phyloP scores from a whole-genome alignment of 2,113 vertebrate species.

The Prolemur simus region DNA sequence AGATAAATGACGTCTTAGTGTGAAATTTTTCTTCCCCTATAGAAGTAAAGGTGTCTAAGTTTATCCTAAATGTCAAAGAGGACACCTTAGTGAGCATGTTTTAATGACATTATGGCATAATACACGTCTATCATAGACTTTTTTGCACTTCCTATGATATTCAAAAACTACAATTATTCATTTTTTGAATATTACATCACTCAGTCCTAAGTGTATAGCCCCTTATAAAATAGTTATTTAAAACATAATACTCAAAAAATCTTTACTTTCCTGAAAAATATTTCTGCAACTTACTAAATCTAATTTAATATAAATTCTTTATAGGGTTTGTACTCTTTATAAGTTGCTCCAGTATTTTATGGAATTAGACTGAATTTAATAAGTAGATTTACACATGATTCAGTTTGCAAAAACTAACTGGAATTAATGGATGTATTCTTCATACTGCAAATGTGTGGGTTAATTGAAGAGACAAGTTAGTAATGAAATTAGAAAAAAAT shows the following conservation, averaged over 20 bases:
- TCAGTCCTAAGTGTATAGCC: neutral
- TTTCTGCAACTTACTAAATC: neutral
- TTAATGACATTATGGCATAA: neutral
- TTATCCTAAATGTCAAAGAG: neutral
- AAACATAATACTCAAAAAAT: neutral
- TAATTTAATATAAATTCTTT: neutral
- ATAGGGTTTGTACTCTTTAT: neutral
- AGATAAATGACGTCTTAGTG: neutral
- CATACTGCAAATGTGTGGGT: neutral
- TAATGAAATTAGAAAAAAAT: constrained; percentile 17
- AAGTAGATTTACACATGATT: neutral
- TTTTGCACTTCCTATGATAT: neutral
- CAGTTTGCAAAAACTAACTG: neutral
- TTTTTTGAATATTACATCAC: neutral
- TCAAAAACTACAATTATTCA: neutral
- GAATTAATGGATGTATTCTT: constrained; percentile 2
- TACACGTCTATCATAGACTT: neutral
- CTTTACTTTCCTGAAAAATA: neutral
- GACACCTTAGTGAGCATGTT: neutral
- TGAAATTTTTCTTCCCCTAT: neutral
- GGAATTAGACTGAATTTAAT: neutral
- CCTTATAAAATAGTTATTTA: neutral
- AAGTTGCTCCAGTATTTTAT: neutral
- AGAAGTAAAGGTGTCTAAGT: neutral
- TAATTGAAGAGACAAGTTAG: neutral